phyloP scores from a whole-genome alignment of 1,140 invertebrate genomes.

The Antheraea pernyi region DNA sequence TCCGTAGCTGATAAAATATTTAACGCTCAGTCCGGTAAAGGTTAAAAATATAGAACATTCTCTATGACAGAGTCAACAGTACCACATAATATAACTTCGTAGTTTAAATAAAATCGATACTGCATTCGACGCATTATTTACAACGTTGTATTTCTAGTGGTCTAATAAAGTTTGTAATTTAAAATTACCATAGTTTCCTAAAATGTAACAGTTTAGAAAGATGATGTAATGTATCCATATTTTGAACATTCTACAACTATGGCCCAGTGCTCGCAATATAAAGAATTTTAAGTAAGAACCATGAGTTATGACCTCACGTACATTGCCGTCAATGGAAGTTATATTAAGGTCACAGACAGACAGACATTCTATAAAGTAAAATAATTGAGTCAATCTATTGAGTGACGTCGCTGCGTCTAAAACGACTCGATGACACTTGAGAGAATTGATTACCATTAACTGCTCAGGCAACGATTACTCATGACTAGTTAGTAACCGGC shows the following conservation, averaged over 20 bases:
- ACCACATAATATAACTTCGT: too few relatives aligned
- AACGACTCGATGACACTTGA: conserved; percentile 30
- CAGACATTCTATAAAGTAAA: conserved; percentile 32
- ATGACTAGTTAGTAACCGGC: background rate
- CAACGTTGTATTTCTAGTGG: too few relatives aligned
- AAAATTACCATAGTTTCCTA: too few relatives aligned
- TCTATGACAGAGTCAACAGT: too few relatives aligned
- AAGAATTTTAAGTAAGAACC: conserved; percentile 5
- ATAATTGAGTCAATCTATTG: conserved; percentile 44
- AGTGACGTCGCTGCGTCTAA: conserved; percentile 22
- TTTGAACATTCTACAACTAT: too few relatives aligned
- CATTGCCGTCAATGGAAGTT: conserved; percentile 38
- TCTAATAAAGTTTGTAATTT: too few relatives aligned
- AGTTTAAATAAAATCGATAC: too few relatives aligned
- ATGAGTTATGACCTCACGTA: conserved; percentile 24
- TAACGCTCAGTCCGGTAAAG: too few relatives aligned
- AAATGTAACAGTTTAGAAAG: background rate
- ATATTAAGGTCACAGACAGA: conserved; percentile 43
- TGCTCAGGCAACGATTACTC: conserved; percentile 10
- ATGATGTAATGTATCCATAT: too few relatives aligned
- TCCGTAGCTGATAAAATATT: too few relatives aligned
- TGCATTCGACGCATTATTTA: too few relatives aligned
- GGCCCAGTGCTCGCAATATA: background rate
- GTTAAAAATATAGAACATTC: too few relatives aligned
- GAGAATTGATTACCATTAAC: conserved; percentile 32